Percentiles rank a stretch among this genome's conserved stretches.
Evolutionary conservation across 2,888 invertebrate genomes (phyloP).

Genomic region (Trissoscelio sp.): DNA sequence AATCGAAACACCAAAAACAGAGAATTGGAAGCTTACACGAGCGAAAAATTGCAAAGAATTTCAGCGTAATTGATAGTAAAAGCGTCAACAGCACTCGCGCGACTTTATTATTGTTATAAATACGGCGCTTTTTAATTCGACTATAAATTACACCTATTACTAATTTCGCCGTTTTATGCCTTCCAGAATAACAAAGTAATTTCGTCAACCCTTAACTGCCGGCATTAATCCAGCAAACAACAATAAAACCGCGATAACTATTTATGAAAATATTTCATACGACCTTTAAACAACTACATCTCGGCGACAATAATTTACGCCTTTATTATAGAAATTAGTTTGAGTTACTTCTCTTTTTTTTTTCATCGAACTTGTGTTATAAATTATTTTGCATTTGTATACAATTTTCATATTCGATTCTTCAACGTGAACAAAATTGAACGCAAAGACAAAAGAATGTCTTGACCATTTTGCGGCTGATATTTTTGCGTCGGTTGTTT

Average conservation of each 20-base stretch:
- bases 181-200: constrained; percentile 52
- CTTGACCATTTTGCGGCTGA: constrained; percentile 30
- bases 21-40: constrained; percentile 48
- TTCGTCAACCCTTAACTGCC: constrained; percentile 50
- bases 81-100: constrained; percentile 63
- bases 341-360: neutral
- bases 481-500: constrained; percentile 38
- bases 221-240: constrained; percentile 41
- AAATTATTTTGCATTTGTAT: too few relatives aligned
- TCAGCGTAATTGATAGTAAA: constrained; percentile 62
- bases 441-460: constrained; percentile 20
- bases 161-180: constrained; percentile 58
- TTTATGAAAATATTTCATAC: constrained; percentile 40
- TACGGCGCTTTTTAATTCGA: constrained; percentile 64
- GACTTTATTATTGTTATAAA: constrained; percentile 68
- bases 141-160: constrained; percentile 63
- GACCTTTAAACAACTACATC: constrained; percentile 6
- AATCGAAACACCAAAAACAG: constrained; percentile 56
- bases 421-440: neutral
- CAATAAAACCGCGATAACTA: constrained; percentile 54
- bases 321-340: neutral
- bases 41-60: constrained; percentile 55
- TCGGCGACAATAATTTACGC: constrained; percentile 5
- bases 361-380: too few relatives aligned
- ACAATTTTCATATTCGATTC: neutral